phyloP scores from a whole-genome alignment of 2,888 invertebrate species.

The Cephus pulcher region DNA sequence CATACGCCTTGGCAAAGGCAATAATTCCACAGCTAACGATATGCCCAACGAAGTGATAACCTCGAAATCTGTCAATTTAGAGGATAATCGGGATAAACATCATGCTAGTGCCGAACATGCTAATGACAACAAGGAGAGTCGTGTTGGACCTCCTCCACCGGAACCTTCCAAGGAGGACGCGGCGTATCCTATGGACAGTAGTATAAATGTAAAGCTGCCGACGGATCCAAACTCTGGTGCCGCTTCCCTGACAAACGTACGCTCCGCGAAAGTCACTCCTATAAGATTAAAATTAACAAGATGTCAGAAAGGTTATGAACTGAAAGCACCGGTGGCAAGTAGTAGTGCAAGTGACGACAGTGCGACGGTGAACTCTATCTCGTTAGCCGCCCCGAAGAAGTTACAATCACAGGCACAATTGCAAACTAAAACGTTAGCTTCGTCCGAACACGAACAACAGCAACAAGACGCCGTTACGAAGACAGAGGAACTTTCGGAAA shows the following conservation, averaged over 20 bases:
- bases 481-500: constrained; percentile 36
- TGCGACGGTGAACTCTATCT: constrained; percentile 27
- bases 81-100: not conserved
- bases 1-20: constrained; percentile 73
- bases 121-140: constrained; percentile 35
- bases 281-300: constrained; percentile 87
- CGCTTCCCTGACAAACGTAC: constrained; percentile 70
- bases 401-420: not conserved
- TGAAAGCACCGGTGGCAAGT: constrained; percentile 59
- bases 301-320: constrained; percentile 79
- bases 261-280: constrained; percentile 79
- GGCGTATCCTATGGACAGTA: constrained; percentile 18
- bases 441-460: not conserved
- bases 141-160: constrained; percentile 42
- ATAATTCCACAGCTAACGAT: constrained; percentile 24
- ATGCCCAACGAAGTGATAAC: constrained; percentile 1
- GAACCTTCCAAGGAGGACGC: constrained; percentile 20
- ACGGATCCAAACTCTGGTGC: constrained; percentile 58
- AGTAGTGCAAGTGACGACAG: constrained; percentile 36
- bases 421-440: not conserved
- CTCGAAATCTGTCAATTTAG: not conserved
- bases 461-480: constrained; percentile 72
- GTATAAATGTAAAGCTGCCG: constrained; percentile 56
- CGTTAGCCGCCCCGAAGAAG: constrained; percentile 11
- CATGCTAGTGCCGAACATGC: not conserved